Conservation (phyloP, 1,140 invertebrate genomes). For the Procambarus clarkii region DNA sequence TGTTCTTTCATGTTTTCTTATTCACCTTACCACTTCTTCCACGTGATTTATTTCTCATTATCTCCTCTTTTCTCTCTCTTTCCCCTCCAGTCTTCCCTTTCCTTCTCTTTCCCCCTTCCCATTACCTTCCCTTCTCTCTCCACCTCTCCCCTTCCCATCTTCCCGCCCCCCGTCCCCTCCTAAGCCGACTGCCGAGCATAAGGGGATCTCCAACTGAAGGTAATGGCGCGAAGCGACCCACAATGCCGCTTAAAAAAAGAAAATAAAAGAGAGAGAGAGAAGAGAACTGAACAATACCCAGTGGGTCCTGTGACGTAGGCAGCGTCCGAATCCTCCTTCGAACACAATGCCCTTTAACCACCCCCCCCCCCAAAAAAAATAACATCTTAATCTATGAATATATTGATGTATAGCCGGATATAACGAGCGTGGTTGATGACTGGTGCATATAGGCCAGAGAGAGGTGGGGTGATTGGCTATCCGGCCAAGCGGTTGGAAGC, state of each 20-base stretch:
- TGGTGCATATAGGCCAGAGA: too few relatives aligned
- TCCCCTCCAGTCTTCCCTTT: not conserved
- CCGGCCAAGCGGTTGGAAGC: too few relatives aligned
- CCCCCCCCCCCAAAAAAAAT: too few relatives aligned
- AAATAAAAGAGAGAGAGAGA: constrained; percentile 12
- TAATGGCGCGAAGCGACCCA: constrained; percentile 68
- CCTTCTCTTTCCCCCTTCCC: not conserved
- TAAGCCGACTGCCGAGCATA: constrained; percentile 63
- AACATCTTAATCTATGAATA: not conserved
- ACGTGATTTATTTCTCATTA: too few relatives aligned
- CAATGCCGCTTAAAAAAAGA: constrained; percentile 62
- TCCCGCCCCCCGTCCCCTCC: not conserved
- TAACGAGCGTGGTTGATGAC: too few relatives aligned
- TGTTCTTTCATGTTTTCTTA: too few relatives aligned
- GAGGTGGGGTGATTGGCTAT: constrained; percentile 6
- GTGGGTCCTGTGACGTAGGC: constrained; percentile 47
- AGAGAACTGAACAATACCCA: constrained; percentile 60
- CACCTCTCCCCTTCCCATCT: not conserved
- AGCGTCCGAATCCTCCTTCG: not conserved
- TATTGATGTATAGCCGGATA: too few relatives aligned
- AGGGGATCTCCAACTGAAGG: constrained; percentile 67
- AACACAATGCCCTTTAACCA: not conserved
- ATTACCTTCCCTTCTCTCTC: not conserved
- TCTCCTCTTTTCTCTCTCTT: too few relatives aligned
- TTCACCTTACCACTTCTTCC: too few relatives aligned